Conservation (phyloP, 2,797 vertebrate genomes). For the Brachyalestes nurse region DNA sequence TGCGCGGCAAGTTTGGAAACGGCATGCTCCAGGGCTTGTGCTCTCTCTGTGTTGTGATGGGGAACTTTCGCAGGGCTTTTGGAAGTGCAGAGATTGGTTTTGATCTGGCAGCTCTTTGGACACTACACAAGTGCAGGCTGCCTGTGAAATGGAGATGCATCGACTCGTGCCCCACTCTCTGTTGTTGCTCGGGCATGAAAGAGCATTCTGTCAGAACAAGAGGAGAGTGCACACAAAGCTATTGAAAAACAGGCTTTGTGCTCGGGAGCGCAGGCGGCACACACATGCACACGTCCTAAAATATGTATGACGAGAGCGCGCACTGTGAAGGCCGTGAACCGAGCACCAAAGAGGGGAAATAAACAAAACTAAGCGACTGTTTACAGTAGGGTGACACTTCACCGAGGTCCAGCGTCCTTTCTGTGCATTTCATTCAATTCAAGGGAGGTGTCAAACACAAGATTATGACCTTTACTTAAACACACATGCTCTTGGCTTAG, state of each 20-base stretch:
- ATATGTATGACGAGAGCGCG: constrained; percentile 8
- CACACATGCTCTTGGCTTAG: neutral
- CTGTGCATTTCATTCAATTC: neutral
- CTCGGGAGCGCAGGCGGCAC: constrained; percentile 9
- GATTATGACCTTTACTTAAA: neutral
- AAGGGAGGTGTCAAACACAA: neutral
- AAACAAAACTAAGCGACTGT: neutral
- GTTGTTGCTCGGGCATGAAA: constrained; percentile 50
- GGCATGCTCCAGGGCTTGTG: constrained; percentile 42
- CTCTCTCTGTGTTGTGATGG: constrained; percentile 20
- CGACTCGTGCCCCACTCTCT: constrained; percentile 27
- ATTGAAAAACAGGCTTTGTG: constrained; percentile 13
- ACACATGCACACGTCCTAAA: constrained; percentile 14
- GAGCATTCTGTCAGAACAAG: constrained; percentile 49
- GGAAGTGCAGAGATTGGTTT: constrained; percentile 47
- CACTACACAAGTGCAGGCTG: constrained; percentile 46
- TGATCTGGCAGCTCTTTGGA: constrained; percentile 63
- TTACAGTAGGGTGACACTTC: neutral
- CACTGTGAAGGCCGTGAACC: neutral
- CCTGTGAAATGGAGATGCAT: constrained; percentile 49
- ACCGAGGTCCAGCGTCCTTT: neutral
- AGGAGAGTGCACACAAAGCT: constrained; percentile 20
- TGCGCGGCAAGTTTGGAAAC: constrained; percentile 16
- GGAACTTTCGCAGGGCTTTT: constrained; percentile 43
- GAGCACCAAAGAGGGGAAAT: neutral